Base-by-base conservation (phyloP, 2,888 invertebrate genomes). In the Nebria brevicollis region DNA sequence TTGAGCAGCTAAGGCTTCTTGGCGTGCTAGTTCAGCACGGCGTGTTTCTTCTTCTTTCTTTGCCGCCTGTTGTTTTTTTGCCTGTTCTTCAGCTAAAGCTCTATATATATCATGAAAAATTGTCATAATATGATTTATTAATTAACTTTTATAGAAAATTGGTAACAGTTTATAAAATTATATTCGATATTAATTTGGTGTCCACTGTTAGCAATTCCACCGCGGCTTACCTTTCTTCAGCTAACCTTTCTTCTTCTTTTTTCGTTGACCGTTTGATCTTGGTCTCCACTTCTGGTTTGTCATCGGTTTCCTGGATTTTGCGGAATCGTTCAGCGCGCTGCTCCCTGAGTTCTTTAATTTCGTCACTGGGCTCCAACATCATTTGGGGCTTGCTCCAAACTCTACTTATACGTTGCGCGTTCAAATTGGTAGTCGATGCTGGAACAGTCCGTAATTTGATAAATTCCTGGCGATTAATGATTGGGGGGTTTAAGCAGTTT, bases 271-370 rank as follows among this genome's bases (percentile, higher is more conserved):
- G 91, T 65, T 91, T 90, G 77, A 92, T 89, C 83, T 86, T 89
- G 65, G 88, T 87, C 76, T 86, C 86, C 84, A 91, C 90, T 70
- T 91, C 91, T 8, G 76, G 87, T 20, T 84, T 83, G 72, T 86
- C 86, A n/a, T 91, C 91, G 73, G 90, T 89, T 5, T 93, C 91
- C 72, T 92, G 89, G 86, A 93, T 91, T 83, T 92, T 91, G 78
- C 92, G 93, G 83, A 90, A 89, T 15, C 93, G 91, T 2, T 93
- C 92, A 4, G 93, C 93, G 86, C 93, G 92, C 77, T 92, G 91
- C 74, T 93, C 93, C 85, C 92, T 92, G 83, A 92, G 87, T 85
- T 94, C 93, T 82, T 90, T 86, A 82, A 88, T 86, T 84, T 88
- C 88, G 82, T 88, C 86, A 4, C 26, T 5, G 8, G 76, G 72